Percentiles rank a stretch among this genome's conserved stretches.
Evolutionary conservation across 2,797 vertebrate genomes (phyloP).

Genomic region (Hoplostethus atlanticus): DNA sequence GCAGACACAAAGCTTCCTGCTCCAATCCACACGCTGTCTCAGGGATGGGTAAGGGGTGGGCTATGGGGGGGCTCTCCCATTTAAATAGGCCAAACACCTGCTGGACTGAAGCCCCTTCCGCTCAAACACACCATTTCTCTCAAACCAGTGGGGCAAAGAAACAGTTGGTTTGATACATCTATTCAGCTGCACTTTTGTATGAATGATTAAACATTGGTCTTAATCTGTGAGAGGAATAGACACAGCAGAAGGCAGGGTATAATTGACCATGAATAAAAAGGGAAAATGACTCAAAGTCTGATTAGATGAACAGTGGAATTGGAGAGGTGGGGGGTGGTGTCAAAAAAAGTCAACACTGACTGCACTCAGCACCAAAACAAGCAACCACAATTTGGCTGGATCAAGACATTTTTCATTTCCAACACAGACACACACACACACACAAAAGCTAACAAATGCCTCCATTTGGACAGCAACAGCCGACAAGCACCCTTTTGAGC

Average conservation of each 20-base stretch:
- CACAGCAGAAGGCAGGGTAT: constrained; percentile 42
- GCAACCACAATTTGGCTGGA: constrained; percentile 51
- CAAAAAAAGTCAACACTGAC: constrained; percentile 38
- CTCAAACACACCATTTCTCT: constrained; percentile 81
- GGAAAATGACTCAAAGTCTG: constrained; percentile 33
- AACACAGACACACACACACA: constrained; percentile 50
- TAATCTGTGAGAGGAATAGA: constrained; percentile 48
- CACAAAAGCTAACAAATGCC: constrained; percentile 78
- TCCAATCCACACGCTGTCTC: constrained; percentile 88
- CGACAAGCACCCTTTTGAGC: constrained; percentile 77
- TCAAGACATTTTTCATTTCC: constrained; percentile 66
- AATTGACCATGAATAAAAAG: constrained; percentile 35
- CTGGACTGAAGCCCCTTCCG: constrained; percentile 84
- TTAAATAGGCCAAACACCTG: constrained; percentile 91
- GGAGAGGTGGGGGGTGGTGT: constrained; percentile 10
- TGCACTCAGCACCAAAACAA: constrained; percentile 44
- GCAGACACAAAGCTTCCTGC: constrained; percentile 92
- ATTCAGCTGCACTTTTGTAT: constrained; percentile 78
- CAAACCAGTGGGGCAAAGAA: constrained; percentile 78
- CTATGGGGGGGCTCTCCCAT: constrained; percentile 73
- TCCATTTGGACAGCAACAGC: constrained; percentile 77
- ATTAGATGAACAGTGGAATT: constrained; percentile 18
- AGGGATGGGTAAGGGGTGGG: constrained; percentile 72
- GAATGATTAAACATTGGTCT: constrained; percentile 65
- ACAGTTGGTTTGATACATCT: constrained; percentile 80